A percentile compares a stretch with the other conserved stretches of the same genome.
Conservation (phyloP, 2,113 vertebrate genomes). For the Silurus meridionalis region DNA sequence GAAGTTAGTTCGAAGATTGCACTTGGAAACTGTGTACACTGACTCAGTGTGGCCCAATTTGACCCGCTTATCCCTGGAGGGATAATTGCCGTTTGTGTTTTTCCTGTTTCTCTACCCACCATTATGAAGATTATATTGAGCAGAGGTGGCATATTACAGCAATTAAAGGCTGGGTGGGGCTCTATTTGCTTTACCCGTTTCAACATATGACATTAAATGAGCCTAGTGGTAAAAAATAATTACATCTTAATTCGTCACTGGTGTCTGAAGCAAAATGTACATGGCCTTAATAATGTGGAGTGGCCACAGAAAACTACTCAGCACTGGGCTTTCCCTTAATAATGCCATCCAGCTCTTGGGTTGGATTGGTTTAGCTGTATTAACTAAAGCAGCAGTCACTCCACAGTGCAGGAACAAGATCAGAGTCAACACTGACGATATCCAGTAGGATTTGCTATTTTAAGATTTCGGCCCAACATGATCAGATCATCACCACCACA, state of each 20-base stretch:
- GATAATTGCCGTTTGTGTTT: constrained; percentile 71
- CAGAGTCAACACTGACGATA: not conserved
- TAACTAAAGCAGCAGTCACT: not conserved
- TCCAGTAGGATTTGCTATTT: not conserved
- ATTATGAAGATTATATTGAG: constrained; percentile 71
- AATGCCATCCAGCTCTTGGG: not conserved
- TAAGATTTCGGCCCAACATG: not conserved
- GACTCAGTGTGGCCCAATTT: constrained; percentile 57
- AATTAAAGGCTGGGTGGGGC: constrained; percentile 80
- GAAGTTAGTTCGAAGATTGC: not conserved
- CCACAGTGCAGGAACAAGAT: not conserved
- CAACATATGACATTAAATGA: constrained; percentile 83
- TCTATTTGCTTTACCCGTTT: constrained; percentile 75
- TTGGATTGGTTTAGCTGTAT: not conserved
- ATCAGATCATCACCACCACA: not conserved
- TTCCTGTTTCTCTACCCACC: constrained; percentile 72
- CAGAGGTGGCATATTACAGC: constrained; percentile 74
- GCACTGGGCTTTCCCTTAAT: constrained; percentile 7
- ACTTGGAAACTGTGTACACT: constrained; percentile 53
- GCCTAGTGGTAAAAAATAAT: constrained; percentile 81
- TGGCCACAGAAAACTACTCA: constrained; percentile 37
- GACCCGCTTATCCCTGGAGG: constrained; percentile 44
- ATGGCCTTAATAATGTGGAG: constrained; percentile 58
- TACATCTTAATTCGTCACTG: constrained; percentile 81
- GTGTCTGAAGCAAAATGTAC: constrained; percentile 73